Evolutionary conservation across 1,140 invertebrate genomes (phyloP).

Genomic region (Solenopsis fugax): DNA sequence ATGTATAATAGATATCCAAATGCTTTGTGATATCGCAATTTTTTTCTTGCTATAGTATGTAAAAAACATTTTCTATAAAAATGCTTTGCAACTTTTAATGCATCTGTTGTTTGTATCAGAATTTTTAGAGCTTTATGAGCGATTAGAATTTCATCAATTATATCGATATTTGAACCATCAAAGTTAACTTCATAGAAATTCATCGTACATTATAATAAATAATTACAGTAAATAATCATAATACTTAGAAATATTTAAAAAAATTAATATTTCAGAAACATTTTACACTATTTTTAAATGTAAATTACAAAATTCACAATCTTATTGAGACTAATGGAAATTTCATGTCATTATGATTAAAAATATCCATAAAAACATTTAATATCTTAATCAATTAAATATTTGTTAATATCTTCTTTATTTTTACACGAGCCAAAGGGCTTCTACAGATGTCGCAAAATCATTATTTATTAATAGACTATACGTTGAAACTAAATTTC

Average conservation of each 20-base stretch:
- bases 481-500: neutral
- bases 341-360: neutral
- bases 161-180: neutral
- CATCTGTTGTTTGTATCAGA: neutral
- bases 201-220: neutral
- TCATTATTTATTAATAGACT: slow-evolving; percentile 30
- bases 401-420: neutral
- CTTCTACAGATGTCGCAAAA: neutral
- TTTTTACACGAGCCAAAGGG: neutral
- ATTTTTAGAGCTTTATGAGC: neutral
- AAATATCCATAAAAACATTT: neutral
- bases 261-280: neutral
- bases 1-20: slow-evolving; percentile 11
- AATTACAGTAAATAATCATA: neutral
- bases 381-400: neutral
- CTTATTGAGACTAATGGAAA: neutral
- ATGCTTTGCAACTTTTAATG: neutral
- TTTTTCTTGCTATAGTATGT: neutral
- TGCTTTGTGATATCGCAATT: neutral
- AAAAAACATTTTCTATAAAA: slow-evolving; percentile 6
- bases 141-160: neutral
- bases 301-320: neutral
- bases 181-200: neutral
- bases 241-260: neutral
- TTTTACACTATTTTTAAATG: neutral